Base-by-base conservation (phyloP, 2,888 invertebrate species). In the Cryptus armator region DNA sequence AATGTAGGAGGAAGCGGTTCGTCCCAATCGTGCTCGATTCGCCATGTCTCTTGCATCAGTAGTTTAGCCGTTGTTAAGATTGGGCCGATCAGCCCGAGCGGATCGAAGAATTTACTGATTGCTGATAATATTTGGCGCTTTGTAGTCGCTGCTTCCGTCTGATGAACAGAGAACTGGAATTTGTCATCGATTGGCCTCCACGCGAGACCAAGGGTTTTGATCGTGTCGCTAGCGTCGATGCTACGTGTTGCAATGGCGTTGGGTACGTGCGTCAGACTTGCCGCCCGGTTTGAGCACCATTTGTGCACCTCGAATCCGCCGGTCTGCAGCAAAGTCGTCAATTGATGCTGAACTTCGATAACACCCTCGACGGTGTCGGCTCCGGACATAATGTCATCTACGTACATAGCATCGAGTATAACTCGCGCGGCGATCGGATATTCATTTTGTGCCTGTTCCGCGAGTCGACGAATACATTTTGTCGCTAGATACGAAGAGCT, bases 41-140 rank as follows among this genome's bases (percentile, higher is more conserved):
- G n/a, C n/a, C n/a, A n/a, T n/a, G n/a, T n/a, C n/a, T n/a, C n/a
- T n/a, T n/a, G n/a, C n/a, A n/a, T n/a, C n/a, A n/a, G n/a, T n/a
- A n/a, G n/a, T n/a, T n/a, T n/a, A n/a, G n/a, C n/a, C n/a, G n/a
- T n/a, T n/a, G 72, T 72, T 7, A 85, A 59, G 9, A 89, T 84
- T 2, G 89, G 90, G 9, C 83, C 82, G 6, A 91, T 51, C 7
- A 87, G 79, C 0, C 85, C 85, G 32, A 81, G 62, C 1, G 80
- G 77, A 32, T 85, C 85, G 16, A 85, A 85, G 10, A 79, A 37
- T 19, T 70, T 82, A 3, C 70, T 51, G 16, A 85, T 85, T 0
- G 37, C 64, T 1, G 82, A 82, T 0, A 85, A 19, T 1, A 85
- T n/a, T 76, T 82, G 37, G 2, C 82, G 62, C 43, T 85, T 85